Conservation (phyloP, 2,113 vertebrate species). For the Synodontis membranacea region DNA sequence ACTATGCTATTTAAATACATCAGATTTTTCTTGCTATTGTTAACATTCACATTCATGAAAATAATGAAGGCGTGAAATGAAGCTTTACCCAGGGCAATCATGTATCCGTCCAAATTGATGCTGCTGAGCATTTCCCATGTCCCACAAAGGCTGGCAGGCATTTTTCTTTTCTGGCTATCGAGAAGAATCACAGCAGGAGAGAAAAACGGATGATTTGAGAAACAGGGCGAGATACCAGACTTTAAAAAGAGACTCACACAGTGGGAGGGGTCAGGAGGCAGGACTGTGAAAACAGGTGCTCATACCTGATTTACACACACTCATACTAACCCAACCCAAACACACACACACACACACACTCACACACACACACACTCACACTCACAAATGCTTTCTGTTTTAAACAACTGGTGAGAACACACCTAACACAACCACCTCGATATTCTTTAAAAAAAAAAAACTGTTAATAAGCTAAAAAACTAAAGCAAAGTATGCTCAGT, state of each 20-base stretch:
- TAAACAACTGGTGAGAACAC: slow-evolving; percentile 13
- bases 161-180: slow-evolving; percentile 43
- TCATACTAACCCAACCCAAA: background rate
- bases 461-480: background rate
- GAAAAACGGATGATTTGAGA: background rate
- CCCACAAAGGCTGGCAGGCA: slow-evolving; percentile 79
- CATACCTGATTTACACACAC: slow-evolving; percentile 2
- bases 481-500: background rate
- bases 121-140: slow-evolving; percentile 84
- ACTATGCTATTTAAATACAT: background rate
- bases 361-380: background rate
- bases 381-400: background rate
- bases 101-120: slow-evolving; percentile 83
- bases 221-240: background rate
- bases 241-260: background rate
- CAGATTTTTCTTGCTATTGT: background rate
- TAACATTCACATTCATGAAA: background rate
- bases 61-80: background rate
- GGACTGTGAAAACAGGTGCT: background rate
- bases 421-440: background rate
- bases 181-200: background rate
- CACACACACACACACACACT: slow-evolving; percentile 1
- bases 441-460: background rate
- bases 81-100: slow-evolving; percentile 82
- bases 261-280: slow-evolving; percentile 8